Percentiles rank a stretch among this genome's conserved stretches.
phyloP scores from a whole-genome alignment of 2,113 vertebrate species.

The Mustelus asterias region DNA sequence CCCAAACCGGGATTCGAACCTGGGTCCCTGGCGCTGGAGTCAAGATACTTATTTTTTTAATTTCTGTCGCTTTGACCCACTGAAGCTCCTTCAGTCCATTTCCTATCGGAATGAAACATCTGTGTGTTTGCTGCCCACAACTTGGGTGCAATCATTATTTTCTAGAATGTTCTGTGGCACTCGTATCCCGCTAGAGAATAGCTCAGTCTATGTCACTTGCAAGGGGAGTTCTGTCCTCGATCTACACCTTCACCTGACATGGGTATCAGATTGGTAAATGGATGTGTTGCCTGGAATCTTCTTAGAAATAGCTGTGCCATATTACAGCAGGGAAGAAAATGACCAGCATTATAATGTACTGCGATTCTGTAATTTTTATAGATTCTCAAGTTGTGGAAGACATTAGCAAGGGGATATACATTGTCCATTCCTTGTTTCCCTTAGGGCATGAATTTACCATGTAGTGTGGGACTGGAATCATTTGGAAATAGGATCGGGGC shows the following conservation, averaged over 20 bases:
- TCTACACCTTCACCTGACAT: neutral
- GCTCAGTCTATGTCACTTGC: neutral
- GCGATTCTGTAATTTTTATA: neutral
- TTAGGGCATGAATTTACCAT: neutral
- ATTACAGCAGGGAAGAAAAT: neutral
- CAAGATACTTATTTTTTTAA: neutral
- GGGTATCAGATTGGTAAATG: neutral
- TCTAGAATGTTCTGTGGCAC: neutral
- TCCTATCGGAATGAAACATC: neutral
- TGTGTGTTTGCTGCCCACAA: neutral
- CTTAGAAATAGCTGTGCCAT: neutral
- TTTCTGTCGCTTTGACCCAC: neutral
- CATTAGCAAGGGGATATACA: neutral
- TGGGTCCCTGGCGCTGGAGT: neutral
- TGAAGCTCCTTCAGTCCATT: neutral
- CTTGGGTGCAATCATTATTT: neutral
- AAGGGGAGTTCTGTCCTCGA: neutral
- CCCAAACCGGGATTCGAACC: no score
- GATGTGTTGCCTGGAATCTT: neutral
- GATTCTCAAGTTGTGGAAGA: neutral
- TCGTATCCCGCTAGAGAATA: neutral
- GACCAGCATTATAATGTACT: neutral
- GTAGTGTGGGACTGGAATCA: neutral
- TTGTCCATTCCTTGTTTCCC: neutral
- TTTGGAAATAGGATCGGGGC: neutral